A percentile compares a stretch with the other conserved stretches of the same genome.
Conservation (phyloP, 35 echinoderm and acorn worm genomes). For the Anneissia japonica region DNA sequence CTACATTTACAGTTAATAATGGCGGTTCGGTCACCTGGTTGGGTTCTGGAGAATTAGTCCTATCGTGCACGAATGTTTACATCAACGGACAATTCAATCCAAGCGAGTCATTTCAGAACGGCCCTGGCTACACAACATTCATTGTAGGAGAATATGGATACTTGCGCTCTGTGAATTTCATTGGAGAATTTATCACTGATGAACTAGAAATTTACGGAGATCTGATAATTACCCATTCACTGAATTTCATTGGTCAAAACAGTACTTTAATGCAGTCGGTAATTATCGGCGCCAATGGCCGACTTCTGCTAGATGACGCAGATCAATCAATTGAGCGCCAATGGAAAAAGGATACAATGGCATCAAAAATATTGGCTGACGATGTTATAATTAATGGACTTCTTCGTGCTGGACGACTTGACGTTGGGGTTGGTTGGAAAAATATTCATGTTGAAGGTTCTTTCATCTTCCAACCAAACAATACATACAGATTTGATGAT, state of each 20-base stretch:
- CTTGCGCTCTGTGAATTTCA: conserved; percentile 1
- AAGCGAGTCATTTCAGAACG: conserved; percentile 24
- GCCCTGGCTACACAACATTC: conserved; percentile 34
- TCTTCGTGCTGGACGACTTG: conserved; percentile 18
- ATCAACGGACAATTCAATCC: conserved; percentile 50
- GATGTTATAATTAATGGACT: conserved; percentile 6
- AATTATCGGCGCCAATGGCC: neutral
- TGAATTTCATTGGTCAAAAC: neutral
- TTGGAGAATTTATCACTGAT: conserved; percentile 29
- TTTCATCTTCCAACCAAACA: conserved; percentile 29
- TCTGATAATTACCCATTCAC: neutral
- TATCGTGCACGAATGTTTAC: conserved; percentile 23
- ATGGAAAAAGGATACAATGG: neutral
- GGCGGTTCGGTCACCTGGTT: conserved; percentile 43
- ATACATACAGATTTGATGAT: conserved; percentile 1
- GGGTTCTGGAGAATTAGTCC: conserved; percentile 7
- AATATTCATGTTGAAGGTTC: conserved; percentile 14
- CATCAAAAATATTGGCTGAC: conserved; percentile 23
- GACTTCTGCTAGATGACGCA: neutral
- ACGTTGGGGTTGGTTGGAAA: conserved; percentile 21
- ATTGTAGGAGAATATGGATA: conserved; percentile 27
- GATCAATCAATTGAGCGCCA: neutral
- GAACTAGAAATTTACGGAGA: neutral
- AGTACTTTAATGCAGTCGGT: conserved; percentile 7
- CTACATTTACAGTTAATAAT: conserved; percentile 5